Evolutionary conservation across 1,140 invertebrate genomes (phyloP), one percentile per base, ranked within the genome.

Genomic region (Latrodectus geometricus): DNA sequence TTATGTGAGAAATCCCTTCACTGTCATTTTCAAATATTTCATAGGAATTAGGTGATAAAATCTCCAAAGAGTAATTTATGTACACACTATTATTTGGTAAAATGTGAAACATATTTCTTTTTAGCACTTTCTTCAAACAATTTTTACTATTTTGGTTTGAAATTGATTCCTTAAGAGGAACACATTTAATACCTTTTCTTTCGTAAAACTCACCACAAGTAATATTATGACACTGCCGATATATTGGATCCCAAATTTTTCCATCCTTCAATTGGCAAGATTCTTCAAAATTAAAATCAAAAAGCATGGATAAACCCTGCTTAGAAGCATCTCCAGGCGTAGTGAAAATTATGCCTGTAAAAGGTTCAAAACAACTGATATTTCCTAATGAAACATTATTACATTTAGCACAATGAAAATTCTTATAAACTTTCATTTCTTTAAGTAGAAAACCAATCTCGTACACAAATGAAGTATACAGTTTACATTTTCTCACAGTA

Each of bases 361-460:
- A 52, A 9, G 85, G 54, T 70, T 76, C 76, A 0, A 9, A 0
- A 70, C 86, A 83, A 9, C 14, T 70, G 15, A 78, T 4, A 72
- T 54, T 50, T 66, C 74, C 9, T 8, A 12, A 12, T 14, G 76
- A 14, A 54, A 79, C 76, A 12, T 87, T 85, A 68, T 91, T 89
- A 80, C 91, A 92, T 14, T 88, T 72, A 56, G 90, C 91, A 88
- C 91, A 92, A 82, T 92, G 90, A 17, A 89, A 89, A 86, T 92
- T 92, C 81, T 91, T 92, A 86, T 89, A 92, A 14, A 89, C 49
- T 66, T 66, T 17, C 9, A 9, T 0, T 20, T 61, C 56, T 15
- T 12, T 21, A 54, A 14, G 8, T 48, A n/a, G 48, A 15, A 21
- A 23, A 15, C n/a, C 9, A 15, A 21, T 76, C 54, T 81, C 14